Percentiles rank a stretch among this genome's conserved stretches.
These are phyloP conservation scores for Cenopis cana DNA, from an alignment of 2,888 invertebrate species.

Conservation along the genomic window DNA sequence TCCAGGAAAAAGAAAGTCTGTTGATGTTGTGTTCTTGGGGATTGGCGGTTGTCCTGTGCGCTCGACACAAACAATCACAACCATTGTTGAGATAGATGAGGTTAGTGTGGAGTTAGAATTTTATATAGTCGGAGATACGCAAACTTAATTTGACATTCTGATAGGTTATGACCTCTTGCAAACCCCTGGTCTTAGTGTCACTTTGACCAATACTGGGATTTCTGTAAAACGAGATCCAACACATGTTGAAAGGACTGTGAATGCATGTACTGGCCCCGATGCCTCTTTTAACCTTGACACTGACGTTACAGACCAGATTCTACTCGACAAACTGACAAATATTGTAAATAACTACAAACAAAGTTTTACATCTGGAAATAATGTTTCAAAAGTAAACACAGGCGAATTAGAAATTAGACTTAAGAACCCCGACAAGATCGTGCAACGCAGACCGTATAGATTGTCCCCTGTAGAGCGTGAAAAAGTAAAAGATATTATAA, in stretches of 20 bases:
- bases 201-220: background rate
- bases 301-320: background rate
- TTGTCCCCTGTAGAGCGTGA: conserved; percentile 41
- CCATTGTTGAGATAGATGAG: conserved; percentile 9
- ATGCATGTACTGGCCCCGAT: background rate
- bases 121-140: conserved; percentile 5
- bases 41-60: conserved; percentile 10
- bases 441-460: conserved; percentile 43
- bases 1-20: background rate
- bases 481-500: conserved; percentile 34
- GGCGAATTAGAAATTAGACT: conserved; percentile 39
- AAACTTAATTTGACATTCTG: conserved; percentile 40
- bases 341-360: background rate
- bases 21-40: background rate
- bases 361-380: conserved; percentile 33
- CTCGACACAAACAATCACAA: conserved; percentile 9
- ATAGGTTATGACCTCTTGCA: conserved; percentile 40
- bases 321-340: background rate
- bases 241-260: background rate
- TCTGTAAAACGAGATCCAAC: background rate
- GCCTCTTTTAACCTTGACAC: background rate
- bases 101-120: conserved; percentile 14
- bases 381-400: conserved; percentile 32
- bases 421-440: conserved; percentile 42
- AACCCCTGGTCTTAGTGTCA: conserved; percentile 37